A percentile compares a stretch with the other conserved stretches of the same genome.
Evolutionary conservation across 1,140 invertebrate genomes (phyloP).

Genomic region (Drosophila tristis): DNA sequence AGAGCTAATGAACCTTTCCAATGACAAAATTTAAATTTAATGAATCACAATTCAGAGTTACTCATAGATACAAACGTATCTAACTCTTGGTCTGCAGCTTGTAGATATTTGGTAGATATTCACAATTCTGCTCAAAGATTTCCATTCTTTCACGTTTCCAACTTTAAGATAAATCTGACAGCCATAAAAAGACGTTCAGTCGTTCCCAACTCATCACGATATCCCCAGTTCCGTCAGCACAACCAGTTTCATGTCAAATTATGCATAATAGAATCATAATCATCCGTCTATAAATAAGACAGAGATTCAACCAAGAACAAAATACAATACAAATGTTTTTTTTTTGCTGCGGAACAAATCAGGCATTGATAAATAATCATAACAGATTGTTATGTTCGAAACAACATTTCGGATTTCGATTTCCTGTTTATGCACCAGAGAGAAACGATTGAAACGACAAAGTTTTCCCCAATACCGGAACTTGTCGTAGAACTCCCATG

Average conservation of each 20-base stretch:
- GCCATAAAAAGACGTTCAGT: too few species aligned
- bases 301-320: constrained; percentile 17
- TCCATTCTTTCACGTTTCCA: constrained; percentile 17
- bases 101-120: not conserved
- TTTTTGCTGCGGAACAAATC: constrained; percentile 38
- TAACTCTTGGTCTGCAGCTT: too few species aligned
- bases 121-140: constrained; percentile 2
- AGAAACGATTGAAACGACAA: constrained; percentile 27
- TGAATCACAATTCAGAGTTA: constrained; percentile 5
- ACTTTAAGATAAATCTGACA: not conserved
- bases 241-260: constrained; percentile 64
- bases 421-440: constrained; percentile 73
- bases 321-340: constrained; percentile 63
- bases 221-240: constrained; percentile 35
- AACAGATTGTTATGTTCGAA: constrained; percentile 50
- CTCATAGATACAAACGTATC: not conserved
- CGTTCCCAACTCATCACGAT: constrained; percentile 12
- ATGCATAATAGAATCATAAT: constrained; percentile 45
- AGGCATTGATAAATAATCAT: constrained; percentile 63
- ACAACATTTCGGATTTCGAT: constrained; percentile 56
- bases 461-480: constrained; percentile 39
- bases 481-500: constrained; percentile 23
- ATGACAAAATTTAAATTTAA: constrained; percentile 12
- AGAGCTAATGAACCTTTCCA: constrained; percentile 1
- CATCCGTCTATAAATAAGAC: constrained; percentile 54